Conservation (phyloP, 2,888 invertebrate species). For the Heliconius aoede region DNA sequence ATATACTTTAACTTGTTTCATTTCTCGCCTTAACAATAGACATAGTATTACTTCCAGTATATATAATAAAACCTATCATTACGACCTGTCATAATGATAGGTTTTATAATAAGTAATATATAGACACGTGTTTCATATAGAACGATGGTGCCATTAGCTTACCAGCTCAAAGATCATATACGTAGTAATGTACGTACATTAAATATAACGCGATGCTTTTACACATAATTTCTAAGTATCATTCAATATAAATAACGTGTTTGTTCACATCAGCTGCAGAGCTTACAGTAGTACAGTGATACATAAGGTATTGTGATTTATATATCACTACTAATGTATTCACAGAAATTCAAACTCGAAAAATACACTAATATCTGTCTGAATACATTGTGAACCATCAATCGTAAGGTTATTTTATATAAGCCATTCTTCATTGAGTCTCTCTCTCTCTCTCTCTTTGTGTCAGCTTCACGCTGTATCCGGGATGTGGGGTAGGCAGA, state of each 20-base stretch:
- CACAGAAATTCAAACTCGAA: too few species aligned
- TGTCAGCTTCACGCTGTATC: too few species aligned
- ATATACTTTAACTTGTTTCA: too few species aligned
- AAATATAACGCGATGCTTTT: background rate
- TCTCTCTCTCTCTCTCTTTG: too few species aligned
- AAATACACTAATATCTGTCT: background rate
- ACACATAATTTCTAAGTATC: background rate
- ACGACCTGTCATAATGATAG: too few species aligned
- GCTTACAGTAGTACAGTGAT: background rate
- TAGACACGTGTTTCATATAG: background rate
- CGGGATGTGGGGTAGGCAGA: too few species aligned
- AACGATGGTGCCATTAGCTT: background rate
- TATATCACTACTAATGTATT: too few species aligned
- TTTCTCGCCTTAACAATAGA: too few species aligned
- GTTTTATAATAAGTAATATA: too few species aligned
- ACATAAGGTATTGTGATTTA: conserved; percentile 3
- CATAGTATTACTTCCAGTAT: too few species aligned
- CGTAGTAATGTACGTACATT: background rate
- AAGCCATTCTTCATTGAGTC: background rate
- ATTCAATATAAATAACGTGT: background rate
- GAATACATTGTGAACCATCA: background rate
- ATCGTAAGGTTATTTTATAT: background rate
- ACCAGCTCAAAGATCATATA: conserved; percentile 1
- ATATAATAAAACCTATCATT: too few species aligned
- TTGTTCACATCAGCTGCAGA: background rate